A percentile compares a stretch with the other conserved stretches of the same genome.
Conservation (phyloP, 2,113 vertebrate genomes). For the Pygoscelis antarcticus region DNA sequence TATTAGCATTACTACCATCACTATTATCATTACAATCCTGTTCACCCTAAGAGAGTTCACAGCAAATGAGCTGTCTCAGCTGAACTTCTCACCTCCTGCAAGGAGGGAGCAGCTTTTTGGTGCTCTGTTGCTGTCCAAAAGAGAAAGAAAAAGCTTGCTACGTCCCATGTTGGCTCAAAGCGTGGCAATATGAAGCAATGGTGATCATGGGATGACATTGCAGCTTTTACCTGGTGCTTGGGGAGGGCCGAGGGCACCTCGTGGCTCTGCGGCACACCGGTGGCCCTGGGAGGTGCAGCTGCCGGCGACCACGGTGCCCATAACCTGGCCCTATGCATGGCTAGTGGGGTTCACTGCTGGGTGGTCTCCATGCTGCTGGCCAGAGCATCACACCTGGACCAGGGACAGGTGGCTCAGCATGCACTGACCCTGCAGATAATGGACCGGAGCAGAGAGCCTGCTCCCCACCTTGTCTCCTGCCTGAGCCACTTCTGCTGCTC, state of each 20-base stretch:
- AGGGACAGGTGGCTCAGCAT: not conserved
- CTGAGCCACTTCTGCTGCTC: not conserved
- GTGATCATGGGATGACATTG: conserved; percentile 57
- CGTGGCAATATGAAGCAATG: conserved; percentile 52
- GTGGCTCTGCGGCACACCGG: not conserved
- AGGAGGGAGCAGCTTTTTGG: conserved; percentile 18
- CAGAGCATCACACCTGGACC: not conserved
- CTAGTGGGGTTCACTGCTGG: not conserved
- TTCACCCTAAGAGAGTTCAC: not conserved
- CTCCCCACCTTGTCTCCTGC: not conserved
- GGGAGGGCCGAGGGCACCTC: not conserved
- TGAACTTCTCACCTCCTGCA: conserved; percentile 17
- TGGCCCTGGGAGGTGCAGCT: not conserved
- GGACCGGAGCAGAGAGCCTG: not conserved
- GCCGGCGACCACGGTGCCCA: fast-evolving
- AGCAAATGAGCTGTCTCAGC: not conserved
- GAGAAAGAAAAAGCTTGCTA: conserved; percentile 37
- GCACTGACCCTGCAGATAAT: fast-evolving
- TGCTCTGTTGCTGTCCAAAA: conserved; percentile 27
- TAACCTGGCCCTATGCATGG: not conserved
- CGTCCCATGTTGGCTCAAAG: not conserved
- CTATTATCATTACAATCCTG: not conserved
- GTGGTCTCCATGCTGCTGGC: not conserved
- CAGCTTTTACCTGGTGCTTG: conserved; percentile 27
- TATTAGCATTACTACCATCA: not conserved